A percentile compares a stretch with the other conserved stretches of the same genome.
Conservation (phyloP, 2,113 vertebrate genomes). For the Eptesicus fuscus region DNA sequence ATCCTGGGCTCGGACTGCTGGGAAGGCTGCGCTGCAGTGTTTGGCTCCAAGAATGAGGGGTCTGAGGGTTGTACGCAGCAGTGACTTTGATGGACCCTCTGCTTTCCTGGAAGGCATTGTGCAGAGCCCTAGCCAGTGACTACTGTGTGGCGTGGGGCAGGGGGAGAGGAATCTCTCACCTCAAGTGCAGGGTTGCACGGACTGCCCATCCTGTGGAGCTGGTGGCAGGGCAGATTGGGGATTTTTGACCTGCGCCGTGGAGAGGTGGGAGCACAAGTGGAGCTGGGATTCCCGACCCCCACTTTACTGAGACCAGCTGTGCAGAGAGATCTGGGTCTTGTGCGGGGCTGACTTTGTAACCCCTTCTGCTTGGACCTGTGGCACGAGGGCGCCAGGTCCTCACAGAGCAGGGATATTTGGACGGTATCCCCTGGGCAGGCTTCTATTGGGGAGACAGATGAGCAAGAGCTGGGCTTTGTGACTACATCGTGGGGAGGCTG, state of each 20-base stretch:
- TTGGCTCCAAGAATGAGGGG: background rate
- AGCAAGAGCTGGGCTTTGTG: background rate
- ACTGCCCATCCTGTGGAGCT: no score
- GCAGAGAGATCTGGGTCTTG: background rate
- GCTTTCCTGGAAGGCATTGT: background rate
- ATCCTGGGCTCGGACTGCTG: background rate
- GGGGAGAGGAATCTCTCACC: no score
- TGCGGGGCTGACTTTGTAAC: background rate
- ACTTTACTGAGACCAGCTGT: background rate
- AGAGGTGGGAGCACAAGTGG: background rate
- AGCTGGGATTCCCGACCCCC: background rate
- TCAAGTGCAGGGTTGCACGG: no score
- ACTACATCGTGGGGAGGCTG: background rate
- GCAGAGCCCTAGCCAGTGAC: background rate
- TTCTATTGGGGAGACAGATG: background rate
- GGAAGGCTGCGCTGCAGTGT: background rate
- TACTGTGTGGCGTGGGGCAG: background rate
- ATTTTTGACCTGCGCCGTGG: background rate
- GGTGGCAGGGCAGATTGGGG: background rate
- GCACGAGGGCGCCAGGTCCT: background rate
- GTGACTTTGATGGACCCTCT: background rate
- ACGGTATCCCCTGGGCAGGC: background rate
- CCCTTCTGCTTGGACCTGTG: background rate
- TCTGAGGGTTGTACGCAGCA: background rate
- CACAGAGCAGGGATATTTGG: background rate